A percentile compares a stretch with the other conserved stretches of the same genome.
Conservation (phyloP, 2,888 invertebrate genomes). For the Strigamia maritima region DNA sequence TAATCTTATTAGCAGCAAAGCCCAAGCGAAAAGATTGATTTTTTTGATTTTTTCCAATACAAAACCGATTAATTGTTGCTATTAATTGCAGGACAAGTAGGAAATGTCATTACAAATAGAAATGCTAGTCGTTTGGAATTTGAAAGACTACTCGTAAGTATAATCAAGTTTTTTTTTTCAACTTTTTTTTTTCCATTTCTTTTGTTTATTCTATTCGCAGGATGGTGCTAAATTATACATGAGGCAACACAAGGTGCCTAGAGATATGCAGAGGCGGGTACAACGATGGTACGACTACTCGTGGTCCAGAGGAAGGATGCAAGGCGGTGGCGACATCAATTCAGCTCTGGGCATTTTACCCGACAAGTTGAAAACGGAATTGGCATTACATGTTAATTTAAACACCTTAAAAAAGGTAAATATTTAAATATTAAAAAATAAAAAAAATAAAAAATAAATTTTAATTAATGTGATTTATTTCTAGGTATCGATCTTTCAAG, state of each 20-base stretch:
- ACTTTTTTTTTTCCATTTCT: neutral
- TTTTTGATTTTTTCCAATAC: too few relatives aligned
- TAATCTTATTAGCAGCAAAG: too few relatives aligned
- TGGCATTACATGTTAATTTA: slow-evolving; percentile 91
- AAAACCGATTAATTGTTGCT: neutral
- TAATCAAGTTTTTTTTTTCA: neutral
- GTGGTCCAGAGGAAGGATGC: slow-evolving; percentile 92
- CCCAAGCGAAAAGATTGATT: neutral
- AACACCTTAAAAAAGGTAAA: slow-evolving; percentile 91
- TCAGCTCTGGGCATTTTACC: slow-evolving; percentile 88
- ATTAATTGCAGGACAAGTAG: slow-evolving; percentile 72
- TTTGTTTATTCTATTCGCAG: slow-evolving; percentile 46
- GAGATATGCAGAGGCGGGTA: slow-evolving; percentile 92
- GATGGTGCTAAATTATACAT: slow-evolving; percentile 97
- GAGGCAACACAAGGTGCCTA: slow-evolving; percentile 94
- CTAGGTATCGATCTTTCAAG: slow-evolving; percentile 90
- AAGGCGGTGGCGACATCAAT: slow-evolving; percentile 94
- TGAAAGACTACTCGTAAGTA: slow-evolving; percentile 71
- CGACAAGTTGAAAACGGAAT: slow-evolving; percentile 93
- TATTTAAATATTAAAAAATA: too few relatives aligned
- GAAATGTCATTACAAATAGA: slow-evolving; percentile 94
- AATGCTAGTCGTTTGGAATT: slow-evolving; percentile 94
- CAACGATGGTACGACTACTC: slow-evolving; percentile 97
- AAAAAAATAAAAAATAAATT: neutral
- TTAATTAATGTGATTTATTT: slow-evolving; percentile 37